A percentile compares a stretch with the other conserved stretches of the same genome.
Conservation (phyloP, 2,888 invertebrate genomes). For the Pyrochroa serraticornis region DNA sequence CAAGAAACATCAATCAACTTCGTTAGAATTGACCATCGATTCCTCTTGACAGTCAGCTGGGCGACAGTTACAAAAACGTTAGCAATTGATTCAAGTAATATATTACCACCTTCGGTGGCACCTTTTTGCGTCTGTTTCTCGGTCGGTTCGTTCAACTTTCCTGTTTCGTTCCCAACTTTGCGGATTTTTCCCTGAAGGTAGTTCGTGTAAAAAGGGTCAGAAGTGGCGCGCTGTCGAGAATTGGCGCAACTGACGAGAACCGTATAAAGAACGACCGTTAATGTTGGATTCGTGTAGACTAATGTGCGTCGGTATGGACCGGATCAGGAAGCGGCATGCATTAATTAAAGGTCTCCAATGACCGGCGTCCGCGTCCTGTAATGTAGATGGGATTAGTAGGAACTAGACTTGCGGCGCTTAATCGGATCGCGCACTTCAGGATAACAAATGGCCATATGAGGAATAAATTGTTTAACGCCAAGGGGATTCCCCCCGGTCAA, state of each 20-base stretch:
- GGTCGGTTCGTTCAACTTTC: too few relatives aligned
- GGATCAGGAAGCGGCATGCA: constrained; percentile 31
- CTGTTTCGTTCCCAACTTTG: too few relatives aligned
- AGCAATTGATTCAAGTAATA: too few relatives aligned
- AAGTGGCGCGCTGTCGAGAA: constrained; percentile 6
- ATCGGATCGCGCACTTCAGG: constrained; percentile 27
- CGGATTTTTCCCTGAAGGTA: neutral
- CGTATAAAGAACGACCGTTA: constrained; percentile 12
- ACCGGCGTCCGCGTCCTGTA: constrained; percentile 30
- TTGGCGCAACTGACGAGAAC: neutral
- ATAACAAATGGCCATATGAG: constrained; percentile 31
- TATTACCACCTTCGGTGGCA: too few relatives aligned
- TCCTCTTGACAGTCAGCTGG: too few relatives aligned
- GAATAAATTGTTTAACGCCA: constrained; percentile 32
- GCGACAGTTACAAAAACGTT: too few relatives aligned
- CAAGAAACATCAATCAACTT: too few relatives aligned
- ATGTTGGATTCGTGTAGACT: constrained; percentile 34
- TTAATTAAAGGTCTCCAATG: constrained; percentile 37
- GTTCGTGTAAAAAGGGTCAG: neutral
- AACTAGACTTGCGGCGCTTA: constrained; percentile 36
- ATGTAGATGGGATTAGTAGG: constrained; percentile 35
- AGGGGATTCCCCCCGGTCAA: constrained; percentile 19
- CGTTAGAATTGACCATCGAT: too few relatives aligned
- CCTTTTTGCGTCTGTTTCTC: too few relatives aligned
- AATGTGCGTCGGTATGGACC: constrained; percentile 27